Conservation (phyloP, 2,113 vertebrate species). For the Circaetus cinerascens region DNA sequence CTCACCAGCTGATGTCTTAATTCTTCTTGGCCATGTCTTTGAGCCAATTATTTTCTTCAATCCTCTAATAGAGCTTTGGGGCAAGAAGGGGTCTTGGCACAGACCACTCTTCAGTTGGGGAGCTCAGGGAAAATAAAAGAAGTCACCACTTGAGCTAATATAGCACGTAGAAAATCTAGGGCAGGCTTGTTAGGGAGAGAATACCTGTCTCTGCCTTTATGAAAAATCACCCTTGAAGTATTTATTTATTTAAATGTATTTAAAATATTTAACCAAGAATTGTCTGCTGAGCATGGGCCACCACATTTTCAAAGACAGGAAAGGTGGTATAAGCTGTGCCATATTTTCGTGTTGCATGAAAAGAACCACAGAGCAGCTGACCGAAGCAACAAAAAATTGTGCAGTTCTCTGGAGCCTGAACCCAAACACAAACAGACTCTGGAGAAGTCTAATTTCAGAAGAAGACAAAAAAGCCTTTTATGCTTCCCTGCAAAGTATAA, state of each 20-base stretch:
- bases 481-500: not conserved
- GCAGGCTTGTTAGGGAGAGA: not conserved
- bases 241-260: constrained; percentile 54
- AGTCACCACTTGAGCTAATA: not conserved
- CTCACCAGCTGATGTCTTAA: not conserved
- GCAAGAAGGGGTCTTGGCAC: not conserved
- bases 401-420: not conserved
- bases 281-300: not conserved
- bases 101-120: not conserved
- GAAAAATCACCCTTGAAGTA: constrained; percentile 17
- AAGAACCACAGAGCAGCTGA: not conserved
- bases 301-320: not conserved
- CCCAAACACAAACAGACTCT: not conserved
- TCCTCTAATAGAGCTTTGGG: not conserved
- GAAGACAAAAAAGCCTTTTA: not conserved
- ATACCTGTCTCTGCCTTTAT: constrained; percentile 4
- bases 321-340: not conserved
- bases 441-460: not conserved
- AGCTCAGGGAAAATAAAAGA: not conserved
- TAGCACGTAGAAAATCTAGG: not conserved
- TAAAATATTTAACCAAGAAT: constrained; percentile 54
- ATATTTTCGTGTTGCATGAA: not conserved
- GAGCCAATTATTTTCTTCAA: constrained; percentile 2
- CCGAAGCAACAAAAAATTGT: not conserved
- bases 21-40: not conserved